phyloP scores from a whole-genome alignment of 2,888 invertebrate genomes.

The Andrena hattorfiana region DNA sequence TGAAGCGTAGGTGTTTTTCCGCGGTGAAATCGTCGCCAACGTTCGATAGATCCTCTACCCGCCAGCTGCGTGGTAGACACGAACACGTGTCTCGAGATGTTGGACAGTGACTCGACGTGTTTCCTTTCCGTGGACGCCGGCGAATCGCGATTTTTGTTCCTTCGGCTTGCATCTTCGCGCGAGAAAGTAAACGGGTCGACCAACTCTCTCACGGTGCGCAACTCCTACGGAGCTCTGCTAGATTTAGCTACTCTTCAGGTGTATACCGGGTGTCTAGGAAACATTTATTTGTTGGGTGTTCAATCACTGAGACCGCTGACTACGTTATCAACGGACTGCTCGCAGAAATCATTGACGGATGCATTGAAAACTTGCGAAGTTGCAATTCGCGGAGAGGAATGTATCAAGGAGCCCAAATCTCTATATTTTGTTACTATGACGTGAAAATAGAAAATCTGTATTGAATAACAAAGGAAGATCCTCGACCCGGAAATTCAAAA shows the following conservation, averaged over 20 bases:
- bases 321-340: no score
- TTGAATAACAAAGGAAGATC: no score
- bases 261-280: slow-evolving; percentile 7
- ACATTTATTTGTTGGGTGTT: not conserved
- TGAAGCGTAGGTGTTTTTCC: slow-evolving; percentile 38
- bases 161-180: slow-evolving; percentile 56
- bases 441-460: no score
- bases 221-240: slow-evolving; percentile 42
- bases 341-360: no score
- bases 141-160: slow-evolving; percentile 43
- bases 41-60: slow-evolving; percentile 47
- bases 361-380: no score
- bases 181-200: slow-evolving; percentile 67
- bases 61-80: slow-evolving; percentile 41
- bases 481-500: no score
- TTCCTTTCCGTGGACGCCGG: slow-evolving; percentile 48
- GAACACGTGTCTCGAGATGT: slow-evolving; percentile 57
- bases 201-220: slow-evolving; percentile 68
- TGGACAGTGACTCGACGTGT: slow-evolving; percentile 54
- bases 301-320: no score
- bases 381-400: no score
- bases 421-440: no score
- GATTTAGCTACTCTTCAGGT: slow-evolving; percentile 6
- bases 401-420: no score
- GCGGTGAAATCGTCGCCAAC: slow-evolving; percentile 53